Evolutionary conservation across 2,888 invertebrate species (phyloP).

Genomic region (Heteromyza rotundicornis): DNA sequence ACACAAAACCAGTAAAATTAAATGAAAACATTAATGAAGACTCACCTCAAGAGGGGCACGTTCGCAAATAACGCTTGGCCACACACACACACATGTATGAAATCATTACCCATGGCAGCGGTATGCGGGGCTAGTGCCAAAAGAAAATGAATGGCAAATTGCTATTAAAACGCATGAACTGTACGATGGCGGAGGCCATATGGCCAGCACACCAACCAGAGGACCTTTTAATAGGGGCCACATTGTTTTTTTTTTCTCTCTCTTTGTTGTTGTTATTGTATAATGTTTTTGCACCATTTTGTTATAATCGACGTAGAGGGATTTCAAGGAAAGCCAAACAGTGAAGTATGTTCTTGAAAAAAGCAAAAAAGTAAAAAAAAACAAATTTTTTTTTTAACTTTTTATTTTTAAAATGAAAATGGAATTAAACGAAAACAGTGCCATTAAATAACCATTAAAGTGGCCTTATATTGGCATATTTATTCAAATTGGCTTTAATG

Average conservation of each 20-base stretch:
- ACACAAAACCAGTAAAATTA: no score
- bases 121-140: neutral
- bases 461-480: conserved; percentile 2
- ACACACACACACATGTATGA: neutral
- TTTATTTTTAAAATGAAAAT: neutral
- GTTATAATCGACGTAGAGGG: no score
- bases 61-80: neutral
- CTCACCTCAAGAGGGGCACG: neutral
- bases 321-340: no score
- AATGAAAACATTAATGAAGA: neutral
- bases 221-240: neutral
- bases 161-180: neutral
- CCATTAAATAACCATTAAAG: conserved; percentile 3
- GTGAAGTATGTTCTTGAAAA: no score
- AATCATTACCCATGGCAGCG: neutral
- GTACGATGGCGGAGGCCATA: neutral
- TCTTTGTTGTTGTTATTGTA: neutral
- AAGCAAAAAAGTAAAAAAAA: neutral
- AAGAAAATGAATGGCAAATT: neutral
- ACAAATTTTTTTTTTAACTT: no score
- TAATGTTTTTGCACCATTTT: neutral
- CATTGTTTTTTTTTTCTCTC: neutral
- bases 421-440: neutral
- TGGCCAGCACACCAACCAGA: neutral
- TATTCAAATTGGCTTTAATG: conserved; percentile 4